These are phyloP conservation scores for Lampris megalopsis DNA, from an alignment of 2,113 vertebrate species.

Conservation along the genomic window DNA sequence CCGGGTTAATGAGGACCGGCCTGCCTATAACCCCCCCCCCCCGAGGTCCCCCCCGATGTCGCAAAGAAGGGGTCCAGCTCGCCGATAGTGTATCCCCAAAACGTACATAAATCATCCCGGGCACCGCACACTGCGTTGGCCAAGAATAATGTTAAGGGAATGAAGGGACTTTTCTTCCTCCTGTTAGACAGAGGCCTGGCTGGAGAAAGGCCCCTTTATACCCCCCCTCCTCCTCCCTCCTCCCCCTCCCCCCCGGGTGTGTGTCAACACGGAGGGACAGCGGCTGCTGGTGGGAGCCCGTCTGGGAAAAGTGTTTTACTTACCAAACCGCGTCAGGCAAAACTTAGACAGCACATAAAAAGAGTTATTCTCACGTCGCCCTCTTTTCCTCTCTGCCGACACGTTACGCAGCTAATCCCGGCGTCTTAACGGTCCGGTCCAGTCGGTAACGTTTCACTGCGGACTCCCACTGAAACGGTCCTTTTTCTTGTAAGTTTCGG, in stretches of 20 bases:
- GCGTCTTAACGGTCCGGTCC: too few relatives aligned
- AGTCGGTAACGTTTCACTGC: background rate
- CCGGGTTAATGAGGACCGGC: too few relatives aligned
- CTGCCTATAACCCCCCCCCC: background rate
- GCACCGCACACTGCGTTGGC: slow-evolving; percentile 15
- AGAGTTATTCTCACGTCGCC: background rate
- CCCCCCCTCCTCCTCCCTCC: background rate
- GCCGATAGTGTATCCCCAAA: background rate
- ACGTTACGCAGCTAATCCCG: too few relatives aligned
- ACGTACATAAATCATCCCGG: slow-evolving; percentile 9
- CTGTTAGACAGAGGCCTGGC: slow-evolving; percentile 33
- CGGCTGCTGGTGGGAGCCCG: slow-evolving; percentile 71
- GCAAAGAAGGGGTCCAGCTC: too few relatives aligned
- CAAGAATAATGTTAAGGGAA: slow-evolving; percentile 59
- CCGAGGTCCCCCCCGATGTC: background rate
- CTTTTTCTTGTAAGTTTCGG: too few relatives aligned
- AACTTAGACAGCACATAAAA: slow-evolving; percentile 34
- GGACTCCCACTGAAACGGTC: too few relatives aligned
- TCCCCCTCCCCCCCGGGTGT: slow-evolving; percentile 35
- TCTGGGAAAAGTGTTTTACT: slow-evolving; percentile 77
- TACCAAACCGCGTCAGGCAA: slow-evolving; percentile 60
- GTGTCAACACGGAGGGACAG: slow-evolving; percentile 77
- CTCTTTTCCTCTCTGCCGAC: background rate
- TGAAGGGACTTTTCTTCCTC: slow-evolving; percentile 42
- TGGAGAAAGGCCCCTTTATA: slow-evolving; percentile 81